Conservation (phyloP, 2,797 vertebrate genomes). For the Poeciliopsis presidionis region DNA sequence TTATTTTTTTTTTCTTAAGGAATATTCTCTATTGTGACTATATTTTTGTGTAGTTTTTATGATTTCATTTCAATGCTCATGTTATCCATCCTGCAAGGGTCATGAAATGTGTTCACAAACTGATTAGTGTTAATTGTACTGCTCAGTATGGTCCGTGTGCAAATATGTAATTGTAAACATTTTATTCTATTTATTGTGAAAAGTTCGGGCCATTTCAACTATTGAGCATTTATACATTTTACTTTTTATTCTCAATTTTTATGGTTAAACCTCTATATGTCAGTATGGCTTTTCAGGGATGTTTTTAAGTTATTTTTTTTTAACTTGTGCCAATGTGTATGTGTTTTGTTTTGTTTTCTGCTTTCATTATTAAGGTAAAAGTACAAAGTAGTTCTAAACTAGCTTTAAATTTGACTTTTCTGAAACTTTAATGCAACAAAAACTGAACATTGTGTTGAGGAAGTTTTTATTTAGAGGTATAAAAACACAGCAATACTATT, state of each 20-base stretch:
- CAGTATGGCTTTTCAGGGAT: neutral
- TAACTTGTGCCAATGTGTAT: slow-evolving; percentile 66
- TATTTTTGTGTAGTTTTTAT: slow-evolving; percentile 27
- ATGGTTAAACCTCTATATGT: neutral
- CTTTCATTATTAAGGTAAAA: slow-evolving; percentile 17
- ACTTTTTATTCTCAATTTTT: slow-evolving; percentile 4
- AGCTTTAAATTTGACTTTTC: slow-evolving; percentile 13
- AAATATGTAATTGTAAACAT: slow-evolving; percentile 2
- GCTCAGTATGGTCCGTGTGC: slow-evolving; percentile 28
- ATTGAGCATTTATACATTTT: neutral
- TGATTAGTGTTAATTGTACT: slow-evolving; percentile 39
- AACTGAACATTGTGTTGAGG: slow-evolving; percentile 55
- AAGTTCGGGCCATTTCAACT: slow-evolving; percentile 17
- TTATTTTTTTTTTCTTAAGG: slow-evolving; percentile 19
- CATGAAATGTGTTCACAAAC: slow-evolving; percentile 49
- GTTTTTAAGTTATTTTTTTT: slow-evolving; percentile 1
- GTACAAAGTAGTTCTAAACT: slow-evolving; percentile 1
- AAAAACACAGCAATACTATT: slow-evolving; percentile 82
- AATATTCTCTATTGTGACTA: slow-evolving; percentile 28
- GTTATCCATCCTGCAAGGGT: slow-evolving; percentile 39
- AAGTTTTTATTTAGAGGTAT: slow-evolving; percentile 92
- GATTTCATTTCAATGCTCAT: slow-evolving; percentile 6
- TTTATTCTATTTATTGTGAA: slow-evolving; percentile 35
- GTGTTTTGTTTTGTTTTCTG: slow-evolving; percentile 22
- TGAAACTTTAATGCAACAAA: slow-evolving; percentile 43